Base-by-base conservation (phyloP, 1,140 invertebrate species). In the Hylaeus volcanicus region DNA sequence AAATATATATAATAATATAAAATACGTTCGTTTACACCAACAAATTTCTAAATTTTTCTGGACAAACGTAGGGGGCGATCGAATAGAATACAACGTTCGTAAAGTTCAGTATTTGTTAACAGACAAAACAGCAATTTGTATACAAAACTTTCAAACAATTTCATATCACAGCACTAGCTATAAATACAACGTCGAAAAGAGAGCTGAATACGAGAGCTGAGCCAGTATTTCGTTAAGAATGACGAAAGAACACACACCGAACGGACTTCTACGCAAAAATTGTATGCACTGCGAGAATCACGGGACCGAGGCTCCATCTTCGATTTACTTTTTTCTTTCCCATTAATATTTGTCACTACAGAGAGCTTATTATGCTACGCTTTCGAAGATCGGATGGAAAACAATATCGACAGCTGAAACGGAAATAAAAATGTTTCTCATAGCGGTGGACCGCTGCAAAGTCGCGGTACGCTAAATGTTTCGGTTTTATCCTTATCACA, bases 331-430 rank as follows among this genome's bases (percentile, higher is more conserved):
- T 71, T 60, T 74, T 15, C 48, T 77, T 53, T 81, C 48, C 14
- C 41, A 63, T 73, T 77, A 81, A 86, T 79, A 71, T 55, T 76
- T 58, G 26, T 84, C 66, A 85, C 83, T 70, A 83, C 76, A 88
- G 86, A 88, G 83, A 88, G 78, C 83, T 88, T 86, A 88, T 86
- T 86, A 83, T 86, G 84, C 80, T 88, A 88, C 65, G 63, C 12
- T 61, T 26, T 81, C 77, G 77, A 84, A 77, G 14, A 63, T 83
- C 80, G 41, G 65, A 84, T 73, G 63, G 72, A 82, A 51, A 84
- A 82, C 58, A 68, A 60, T 63, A 74, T 26, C 64, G 68, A 71
- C 84, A 60, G 76, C 43, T 68, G 43, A 75, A 26, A 82, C 74
- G 41, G 73, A 75, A 72, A 73, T 43, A 64, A 65, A 26, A 75